Evolutionary conservation across 2,888 invertebrate species (phyloP).

Genomic region (Hirtodrosophila confusa): DNA sequence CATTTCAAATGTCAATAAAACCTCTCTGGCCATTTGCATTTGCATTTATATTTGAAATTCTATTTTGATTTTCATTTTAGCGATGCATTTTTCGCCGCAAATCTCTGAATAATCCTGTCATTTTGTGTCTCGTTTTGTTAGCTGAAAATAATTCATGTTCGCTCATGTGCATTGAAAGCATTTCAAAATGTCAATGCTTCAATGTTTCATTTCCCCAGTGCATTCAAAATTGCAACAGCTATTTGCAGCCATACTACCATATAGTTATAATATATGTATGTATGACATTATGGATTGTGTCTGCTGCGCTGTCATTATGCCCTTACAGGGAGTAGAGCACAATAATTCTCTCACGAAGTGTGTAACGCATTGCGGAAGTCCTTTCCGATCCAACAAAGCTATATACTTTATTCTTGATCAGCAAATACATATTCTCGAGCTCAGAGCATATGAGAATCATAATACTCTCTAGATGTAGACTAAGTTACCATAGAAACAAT

Average conservation of each 20-base stretch:
- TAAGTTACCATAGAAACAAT: no score
- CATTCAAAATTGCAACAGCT: conserved; percentile 31
- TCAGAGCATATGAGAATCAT: no score
- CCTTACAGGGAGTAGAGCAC: no score
- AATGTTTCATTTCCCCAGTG: conserved; percentile 42
- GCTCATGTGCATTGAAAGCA: conserved; percentile 61
- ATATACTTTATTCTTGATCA: no score
- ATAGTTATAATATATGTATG: conserved; percentile 1
- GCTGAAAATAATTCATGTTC: conserved; percentile 52
- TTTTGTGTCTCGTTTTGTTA: conserved; percentile 25
- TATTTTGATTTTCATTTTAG: conserved; percentile 14
- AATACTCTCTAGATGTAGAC: no score
- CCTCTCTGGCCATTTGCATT: conserved; percentile 23
- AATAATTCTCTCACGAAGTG: no score
- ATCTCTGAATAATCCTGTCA: conserved; percentile 3
- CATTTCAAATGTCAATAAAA: conserved; percentile 33
- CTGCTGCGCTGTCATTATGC: no score
- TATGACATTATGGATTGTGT: conserved; percentile 3
- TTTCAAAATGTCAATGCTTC: conserved; percentile 68
- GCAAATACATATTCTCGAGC: no score
- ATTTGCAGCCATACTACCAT: conserved; percentile 30
- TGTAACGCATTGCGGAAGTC: no score
- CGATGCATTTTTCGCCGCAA: conserved; percentile 14
- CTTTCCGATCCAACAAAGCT: no score
- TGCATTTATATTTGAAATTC: not conserved